These are phyloP conservation scores for Phenganax marumi DNA, from an alignment of 92 coral and sea anemone genomes.

Conservation along the genomic window DNA sequence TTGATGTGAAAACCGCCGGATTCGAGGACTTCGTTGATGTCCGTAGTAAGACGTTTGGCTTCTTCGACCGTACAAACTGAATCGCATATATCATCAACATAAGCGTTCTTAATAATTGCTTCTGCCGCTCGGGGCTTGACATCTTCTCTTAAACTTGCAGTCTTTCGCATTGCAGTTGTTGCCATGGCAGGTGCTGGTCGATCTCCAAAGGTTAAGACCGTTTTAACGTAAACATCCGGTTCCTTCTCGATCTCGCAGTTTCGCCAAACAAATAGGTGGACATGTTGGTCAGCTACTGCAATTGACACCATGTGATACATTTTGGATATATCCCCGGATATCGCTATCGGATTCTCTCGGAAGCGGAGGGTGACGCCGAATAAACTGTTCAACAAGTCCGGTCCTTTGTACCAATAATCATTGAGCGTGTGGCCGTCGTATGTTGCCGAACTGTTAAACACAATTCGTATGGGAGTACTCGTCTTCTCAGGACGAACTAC, in stretches of 20 bases:
- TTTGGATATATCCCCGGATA: slow-evolving; percentile 47
- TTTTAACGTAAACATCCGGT: slow-evolving; percentile 30
- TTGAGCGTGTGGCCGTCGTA: slow-evolving; percentile 56
- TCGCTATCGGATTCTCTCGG: slow-evolving; percentile 54
- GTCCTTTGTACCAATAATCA: slow-evolving; percentile 60
- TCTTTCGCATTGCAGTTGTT: slow-evolving; percentile 28
- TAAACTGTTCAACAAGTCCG: slow-evolving; percentile 47
- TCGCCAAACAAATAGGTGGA: slow-evolving; percentile 38
- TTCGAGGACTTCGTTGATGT: slow-evolving; percentile 39
- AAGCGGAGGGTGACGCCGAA: slow-evolving; percentile 52
- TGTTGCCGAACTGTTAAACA: slow-evolving; percentile 59
- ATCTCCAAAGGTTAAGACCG: slow-evolving; percentile 6
- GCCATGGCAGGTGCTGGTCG: slow-evolving; percentile 15
- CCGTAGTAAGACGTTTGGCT: slow-evolving; percentile 40
- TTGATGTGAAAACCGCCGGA: slow-evolving; percentile 48
- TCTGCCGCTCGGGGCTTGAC: slow-evolving; percentile 45
- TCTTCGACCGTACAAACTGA: slow-evolving; percentile 25
- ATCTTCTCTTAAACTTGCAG: slow-evolving; percentile 44
- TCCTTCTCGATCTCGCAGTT: slow-evolving; percentile 16
- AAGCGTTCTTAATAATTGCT: slow-evolving; percentile 30
- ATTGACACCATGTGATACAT: slow-evolving; percentile 56
- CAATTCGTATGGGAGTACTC: slow-evolving; percentile 61
- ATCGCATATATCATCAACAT: slow-evolving; percentile 52
- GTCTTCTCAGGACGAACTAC: slow-evolving; percentile 58
- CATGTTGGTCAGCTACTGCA: slow-evolving; percentile 42